Evolutionary conservation across 2,888 invertebrate species (phyloP), one percentile per base, ranked within the genome.

Genomic region (Empis stercorea): DNA sequence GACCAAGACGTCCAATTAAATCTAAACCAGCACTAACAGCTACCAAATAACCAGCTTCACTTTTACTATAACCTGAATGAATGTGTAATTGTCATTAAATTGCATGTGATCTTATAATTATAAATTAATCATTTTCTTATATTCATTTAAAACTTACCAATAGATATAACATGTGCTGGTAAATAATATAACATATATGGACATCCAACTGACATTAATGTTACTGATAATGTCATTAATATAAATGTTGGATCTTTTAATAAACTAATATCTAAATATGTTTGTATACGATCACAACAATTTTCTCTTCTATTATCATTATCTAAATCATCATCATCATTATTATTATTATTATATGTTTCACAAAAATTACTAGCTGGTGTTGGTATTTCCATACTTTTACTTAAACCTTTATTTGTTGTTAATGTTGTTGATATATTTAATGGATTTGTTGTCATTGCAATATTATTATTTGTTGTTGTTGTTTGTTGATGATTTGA

Each of bases 171-270:
- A 58, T 83, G 83, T 0, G 84, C 83, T 0, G 85, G 85, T 39
- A 86, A 65, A 58, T 83, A 84, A 64, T 84, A 84, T 4, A 84
- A 63, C 59, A 84, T 81, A 61, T 84, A 84, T 0, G 84, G 84
- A 4, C 83, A 84, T 11, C 84, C 85, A 17, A 82, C 81, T 0
- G 84, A 82, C 80, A 84, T 82, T 3, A 84, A 72, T 2, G 79
- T 80, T 10, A 84, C 84, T 0, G 84, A 83, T 2, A 80, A 71
- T 50, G 81, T 80, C 65, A 84, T 78, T 54, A 84, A 69, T 7
- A 83, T 78, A 59, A 85, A 85, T 5, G 79, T 76, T 54, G 79
- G 76, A 38, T 82, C 79, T 57, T 76, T 75, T 30, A 84, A 66
- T 3, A 85, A 68, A 1, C 78, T 78, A 10, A 84, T 73, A 61